phyloP scores from a whole-genome alignment of 2,113 vertebrate genomes.

The Pseudopodoces humilis region DNA sequence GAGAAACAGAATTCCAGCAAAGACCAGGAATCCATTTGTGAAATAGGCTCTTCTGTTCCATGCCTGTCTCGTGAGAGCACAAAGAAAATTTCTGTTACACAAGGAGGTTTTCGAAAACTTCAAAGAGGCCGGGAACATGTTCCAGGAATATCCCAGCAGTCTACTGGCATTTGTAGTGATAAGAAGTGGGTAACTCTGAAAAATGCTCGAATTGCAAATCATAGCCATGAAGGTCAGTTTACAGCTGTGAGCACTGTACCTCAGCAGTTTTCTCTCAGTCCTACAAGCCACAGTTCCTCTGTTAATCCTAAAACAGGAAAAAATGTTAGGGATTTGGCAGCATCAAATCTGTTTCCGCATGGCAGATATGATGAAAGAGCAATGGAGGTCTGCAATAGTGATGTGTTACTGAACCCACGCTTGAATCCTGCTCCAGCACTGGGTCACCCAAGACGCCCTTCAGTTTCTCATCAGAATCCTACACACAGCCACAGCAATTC shows the following conservation, averaged over 20 bases:
- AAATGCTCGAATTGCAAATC: slow-evolving; percentile 40
- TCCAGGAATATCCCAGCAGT: slow-evolving; percentile 14
- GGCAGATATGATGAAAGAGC: slow-evolving; percentile 12
- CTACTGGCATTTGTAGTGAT: not conserved
- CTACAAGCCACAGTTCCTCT: slow-evolving; percentile 15
- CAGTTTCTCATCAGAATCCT: slow-evolving; percentile 39
- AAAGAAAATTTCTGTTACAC: not conserved
- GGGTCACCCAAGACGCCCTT: not conserved
- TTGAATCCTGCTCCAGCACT: not conserved
- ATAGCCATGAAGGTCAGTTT: slow-evolving; percentile 29
- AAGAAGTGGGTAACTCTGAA: slow-evolving; percentile 13
- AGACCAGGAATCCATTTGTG: slow-evolving; percentile 16
- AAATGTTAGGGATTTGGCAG: not conserved
- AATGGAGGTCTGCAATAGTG: not conserved
- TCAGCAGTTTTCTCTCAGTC: slow-evolving; percentile 17
- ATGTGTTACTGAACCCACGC: not conserved
- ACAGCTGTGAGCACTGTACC: slow-evolving; percentile 51
- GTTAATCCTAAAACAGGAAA: slow-evolving; percentile 32
- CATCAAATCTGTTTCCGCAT: not conserved
- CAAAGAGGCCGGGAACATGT: slow-evolving; percentile 24
- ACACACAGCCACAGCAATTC: slow-evolving; percentile 49
- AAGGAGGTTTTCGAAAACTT: slow-evolving; percentile 48
- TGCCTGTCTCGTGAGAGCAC: not conserved
- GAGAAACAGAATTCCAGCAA: slow-evolving; percentile 62
- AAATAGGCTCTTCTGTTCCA: not conserved